Percentiles rank a stretch among this genome's conserved stretches.
Evolutionary conservation across 2,113 vertebrate genomes (phyloP).

Genomic region (Mohoua ochrocephala): DNA sequence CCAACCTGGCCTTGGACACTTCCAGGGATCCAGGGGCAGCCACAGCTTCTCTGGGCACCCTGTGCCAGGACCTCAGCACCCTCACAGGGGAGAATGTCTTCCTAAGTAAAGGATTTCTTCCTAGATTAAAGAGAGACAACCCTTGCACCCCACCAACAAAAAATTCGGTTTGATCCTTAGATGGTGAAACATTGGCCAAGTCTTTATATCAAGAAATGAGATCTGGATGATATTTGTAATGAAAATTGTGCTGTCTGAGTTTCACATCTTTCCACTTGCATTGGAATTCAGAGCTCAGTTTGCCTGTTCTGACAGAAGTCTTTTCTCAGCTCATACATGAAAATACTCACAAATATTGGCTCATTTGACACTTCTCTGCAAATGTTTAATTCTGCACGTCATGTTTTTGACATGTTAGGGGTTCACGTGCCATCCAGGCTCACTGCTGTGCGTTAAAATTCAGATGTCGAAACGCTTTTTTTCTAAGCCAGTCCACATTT

Average conservation of each 20-base stretch:
- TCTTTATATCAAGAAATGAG: not conserved
- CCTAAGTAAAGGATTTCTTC: not conserved
- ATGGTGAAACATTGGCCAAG: not conserved
- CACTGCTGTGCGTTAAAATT: not conserved
- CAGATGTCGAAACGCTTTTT: not conserved
- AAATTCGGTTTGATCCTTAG: not conserved
- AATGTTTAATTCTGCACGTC: fast-evolving
- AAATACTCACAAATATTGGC: not conserved
- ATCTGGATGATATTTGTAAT: not conserved
- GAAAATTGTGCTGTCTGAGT: not conserved
- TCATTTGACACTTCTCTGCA: not conserved
- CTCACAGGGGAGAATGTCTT: not conserved
- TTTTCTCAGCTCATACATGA: not conserved
- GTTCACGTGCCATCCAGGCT: not conserved
- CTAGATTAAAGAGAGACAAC: not conserved
- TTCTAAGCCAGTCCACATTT: not conserved
- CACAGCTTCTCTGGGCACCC: not conserved
- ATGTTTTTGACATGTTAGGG: not conserved
- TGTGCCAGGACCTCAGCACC: not conserved
- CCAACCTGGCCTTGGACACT: not conserved
- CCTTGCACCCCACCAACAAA: not conserved
- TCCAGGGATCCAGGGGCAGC: not conserved
- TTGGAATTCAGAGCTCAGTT: not conserved
- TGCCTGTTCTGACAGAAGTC: not conserved
- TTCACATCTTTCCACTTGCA: not conserved